These are phyloP conservation scores for Hydroisotoma schaefferi DNA, from an alignment of 2,888 invertebrate genomes.

Conservation along the genomic window DNA sequence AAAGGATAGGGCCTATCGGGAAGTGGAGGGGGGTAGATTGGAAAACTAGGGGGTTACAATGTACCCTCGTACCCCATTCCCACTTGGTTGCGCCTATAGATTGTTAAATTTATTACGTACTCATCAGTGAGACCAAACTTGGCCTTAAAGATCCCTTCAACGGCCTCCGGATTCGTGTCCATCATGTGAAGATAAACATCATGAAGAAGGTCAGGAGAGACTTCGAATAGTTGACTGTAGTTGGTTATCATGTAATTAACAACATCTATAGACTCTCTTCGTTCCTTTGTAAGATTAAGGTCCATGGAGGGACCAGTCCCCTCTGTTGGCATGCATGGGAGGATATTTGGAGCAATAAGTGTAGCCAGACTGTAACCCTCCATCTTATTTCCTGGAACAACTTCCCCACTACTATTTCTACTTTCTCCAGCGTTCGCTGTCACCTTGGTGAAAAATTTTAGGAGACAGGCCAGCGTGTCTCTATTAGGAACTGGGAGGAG, in stretches of 20 bases:
- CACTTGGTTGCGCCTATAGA: not conserved
- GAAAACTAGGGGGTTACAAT: no score
- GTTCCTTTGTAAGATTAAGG: conserved; percentile 65
- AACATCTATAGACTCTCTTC: conserved; percentile 85
- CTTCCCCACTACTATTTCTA: conserved; percentile 59
- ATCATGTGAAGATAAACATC: conserved; percentile 81
- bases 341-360: conserved; percentile 87
- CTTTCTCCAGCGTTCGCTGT: conserved; percentile 68
- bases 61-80: no score
- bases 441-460: conserved; percentile 76
- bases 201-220: conserved; percentile 68
- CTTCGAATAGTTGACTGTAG: conserved; percentile 67
- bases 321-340: conserved; percentile 70
- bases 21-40: no score
- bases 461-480: conserved; percentile 79
- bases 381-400: conserved; percentile 83
- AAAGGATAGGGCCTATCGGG: no score
- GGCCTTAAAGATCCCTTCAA: conserved; percentile 61
- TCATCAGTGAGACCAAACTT: conserved; percentile 51
- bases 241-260: conserved; percentile 73
- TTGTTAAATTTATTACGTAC: conserved; percentile 48
- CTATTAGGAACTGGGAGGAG: conserved; percentile 81
- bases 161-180: conserved; percentile 75
- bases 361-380: conserved; percentile 88
- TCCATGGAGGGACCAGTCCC: conserved; percentile 29